These are phyloP conservation scores for Pogonus chalceus DNA, from an alignment of 1,140 invertebrate genomes.

Conservation along the genomic window DNA sequence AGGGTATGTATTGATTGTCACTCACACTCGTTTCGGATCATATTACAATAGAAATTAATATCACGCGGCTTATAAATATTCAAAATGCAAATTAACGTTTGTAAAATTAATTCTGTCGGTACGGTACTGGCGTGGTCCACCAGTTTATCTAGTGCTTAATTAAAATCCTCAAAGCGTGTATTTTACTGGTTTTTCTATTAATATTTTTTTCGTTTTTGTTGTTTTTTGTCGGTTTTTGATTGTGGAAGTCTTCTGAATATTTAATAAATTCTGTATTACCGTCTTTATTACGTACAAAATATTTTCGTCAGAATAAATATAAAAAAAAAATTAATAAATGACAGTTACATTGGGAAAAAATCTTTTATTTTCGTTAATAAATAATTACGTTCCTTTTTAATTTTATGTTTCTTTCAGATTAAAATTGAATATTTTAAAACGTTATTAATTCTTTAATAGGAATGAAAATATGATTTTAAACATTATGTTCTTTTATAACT, in stretches of 20 bases:
- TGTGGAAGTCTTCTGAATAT: neutral
- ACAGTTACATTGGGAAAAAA: too few species aligned
- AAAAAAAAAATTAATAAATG: too few species aligned
- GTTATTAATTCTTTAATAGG: too few species aligned
- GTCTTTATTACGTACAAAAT: too few species aligned
- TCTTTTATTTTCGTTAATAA: too few species aligned
- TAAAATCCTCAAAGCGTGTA: constrained; percentile 16
- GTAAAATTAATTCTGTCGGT: constrained; percentile 17
- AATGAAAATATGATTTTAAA: too few species aligned
- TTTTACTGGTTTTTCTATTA: constrained; percentile 13
- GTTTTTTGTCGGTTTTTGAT: neutral
- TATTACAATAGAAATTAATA: constrained; percentile 19
- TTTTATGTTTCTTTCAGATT: too few species aligned
- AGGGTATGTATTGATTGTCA: neutral
- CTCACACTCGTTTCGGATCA: constrained; percentile 3
- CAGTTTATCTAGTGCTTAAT: constrained; percentile 17
- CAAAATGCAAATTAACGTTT: constrained; percentile 20
- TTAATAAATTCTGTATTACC: too few species aligned
- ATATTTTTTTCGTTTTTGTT: neutral
- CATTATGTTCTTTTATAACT: too few species aligned
- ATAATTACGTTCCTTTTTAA: too few species aligned
- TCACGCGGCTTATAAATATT: constrained; percentile 19
- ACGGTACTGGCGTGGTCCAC: constrained; percentile 12
- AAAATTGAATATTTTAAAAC: too few species aligned
- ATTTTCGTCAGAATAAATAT: too few species aligned